These are phyloP conservation scores for Microctonus hyperodae DNA, from an alignment of 2,888 invertebrate genomes.

Conservation along the genomic window DNA sequence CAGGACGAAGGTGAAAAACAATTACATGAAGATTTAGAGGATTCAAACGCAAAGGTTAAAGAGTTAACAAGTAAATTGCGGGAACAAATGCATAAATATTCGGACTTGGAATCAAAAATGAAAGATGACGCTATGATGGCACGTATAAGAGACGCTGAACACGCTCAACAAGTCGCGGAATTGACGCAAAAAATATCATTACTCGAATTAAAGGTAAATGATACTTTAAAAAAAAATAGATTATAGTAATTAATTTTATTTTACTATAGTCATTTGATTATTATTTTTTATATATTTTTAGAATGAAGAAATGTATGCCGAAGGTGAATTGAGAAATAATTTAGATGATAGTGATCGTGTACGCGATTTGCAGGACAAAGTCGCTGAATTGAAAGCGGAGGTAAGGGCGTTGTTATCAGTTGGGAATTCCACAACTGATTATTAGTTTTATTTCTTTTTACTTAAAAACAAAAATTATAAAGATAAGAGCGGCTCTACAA, in stretches of 20 bases:
- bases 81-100: conserved; percentile 82
- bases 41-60: conserved; percentile 75
- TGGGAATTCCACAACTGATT: conserved; percentile 10
- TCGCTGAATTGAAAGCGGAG: conserved; percentile 93
- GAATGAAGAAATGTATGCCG: conserved; percentile 95
- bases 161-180: conserved; percentile 92
- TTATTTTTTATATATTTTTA: conserved; percentile 55
- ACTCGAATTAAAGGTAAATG: conserved; percentile 85
- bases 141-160: conserved; percentile 92
- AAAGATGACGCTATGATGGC: conserved; percentile 95
- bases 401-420: conserved; percentile 64
- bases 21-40: conserved; percentile 81
- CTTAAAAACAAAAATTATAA: not conserved
- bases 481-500: not conserved
- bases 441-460: conserved; percentile 3
- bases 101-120: conserved; percentile 71
- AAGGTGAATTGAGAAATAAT: conserved; percentile 88
- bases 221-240: not conserved
- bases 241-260: not conserved
- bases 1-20: conserved; percentile 94
- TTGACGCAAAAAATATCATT: conserved; percentile 92
- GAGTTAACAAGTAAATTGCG: conserved; percentile 79
- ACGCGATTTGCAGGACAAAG: conserved; percentile 89
- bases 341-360: conserved; percentile 86
- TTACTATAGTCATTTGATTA: not conserved